Evolutionary conservation across 2,888 invertebrate genomes (phyloP).

Genomic region (Lithophane socia): DNA sequence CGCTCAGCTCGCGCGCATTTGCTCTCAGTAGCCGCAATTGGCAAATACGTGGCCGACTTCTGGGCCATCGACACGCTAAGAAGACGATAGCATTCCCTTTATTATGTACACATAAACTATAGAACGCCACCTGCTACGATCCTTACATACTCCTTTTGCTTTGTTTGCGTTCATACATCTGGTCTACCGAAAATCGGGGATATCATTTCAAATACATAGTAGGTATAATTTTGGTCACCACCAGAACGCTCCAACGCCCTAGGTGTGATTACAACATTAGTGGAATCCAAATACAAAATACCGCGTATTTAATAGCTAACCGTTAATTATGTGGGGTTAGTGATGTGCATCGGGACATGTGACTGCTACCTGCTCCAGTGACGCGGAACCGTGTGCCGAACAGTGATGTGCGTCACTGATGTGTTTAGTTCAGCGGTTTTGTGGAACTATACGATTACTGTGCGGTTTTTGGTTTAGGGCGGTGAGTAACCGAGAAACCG

Average conservation of each 20-base stretch:
- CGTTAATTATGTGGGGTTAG: slow-evolving; percentile 47
- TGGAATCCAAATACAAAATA: slow-evolving; percentile 25
- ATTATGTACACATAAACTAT: no score
- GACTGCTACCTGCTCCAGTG: slow-evolving; percentile 58
- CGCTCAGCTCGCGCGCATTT: no score
- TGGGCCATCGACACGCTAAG: no score
- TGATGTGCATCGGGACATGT: slow-evolving; percentile 54
- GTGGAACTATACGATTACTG: slow-evolving; percentile 15
- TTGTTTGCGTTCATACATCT: no score
- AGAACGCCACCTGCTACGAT: no score
- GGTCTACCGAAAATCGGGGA: no score
- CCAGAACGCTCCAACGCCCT: neutral
- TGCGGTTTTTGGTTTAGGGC: slow-evolving; percentile 10
- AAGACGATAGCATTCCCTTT: no score
- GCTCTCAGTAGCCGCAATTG: no score
- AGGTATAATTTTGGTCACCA: neutral
- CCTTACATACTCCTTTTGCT: no score
- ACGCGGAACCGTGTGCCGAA: slow-evolving; percentile 48
- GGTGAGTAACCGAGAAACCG: neutral
- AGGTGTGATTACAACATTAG: slow-evolving; percentile 4
- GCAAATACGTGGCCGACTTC: no score
- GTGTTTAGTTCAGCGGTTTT: slow-evolving; percentile 58
- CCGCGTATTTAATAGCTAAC: slow-evolving; percentile 24
- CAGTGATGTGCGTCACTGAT: slow-evolving; percentile 44
- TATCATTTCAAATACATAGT: no score